These are phyloP conservation scores for Drosophila engyochracea DNA, from an alignment of 2,888 invertebrate genomes.

Conservation along the genomic window DNA sequence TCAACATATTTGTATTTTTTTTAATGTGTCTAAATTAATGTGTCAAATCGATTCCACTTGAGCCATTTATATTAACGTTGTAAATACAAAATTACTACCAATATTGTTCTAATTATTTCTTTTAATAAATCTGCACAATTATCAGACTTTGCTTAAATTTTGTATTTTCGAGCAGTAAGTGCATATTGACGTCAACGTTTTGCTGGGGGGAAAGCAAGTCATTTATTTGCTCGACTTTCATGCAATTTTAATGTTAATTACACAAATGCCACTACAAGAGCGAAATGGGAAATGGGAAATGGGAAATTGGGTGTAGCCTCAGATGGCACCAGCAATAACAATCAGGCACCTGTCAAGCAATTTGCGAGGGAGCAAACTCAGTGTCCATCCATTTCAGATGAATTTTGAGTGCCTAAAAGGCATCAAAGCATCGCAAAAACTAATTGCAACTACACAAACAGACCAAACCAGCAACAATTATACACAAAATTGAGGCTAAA, in stretches of 20 bases:
- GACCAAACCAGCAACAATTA: slow-evolving; percentile 73
- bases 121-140: neutral
- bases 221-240: slow-evolving; percentile 27
- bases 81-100: neutral
- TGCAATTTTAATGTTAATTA: slow-evolving; percentile 74
- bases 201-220: slow-evolving; percentile 1
- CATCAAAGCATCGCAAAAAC: slow-evolving; percentile 77
- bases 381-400: slow-evolving; percentile 64
- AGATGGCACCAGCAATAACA: slow-evolving; percentile 31
- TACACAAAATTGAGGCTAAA: slow-evolving; percentile 80
- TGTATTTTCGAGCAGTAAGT: neutral
- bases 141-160: neutral
- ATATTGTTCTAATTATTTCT: neutral
- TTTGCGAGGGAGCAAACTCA: slow-evolving; percentile 22
- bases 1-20: neutral
- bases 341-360: slow-evolving; percentile 53
- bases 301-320: slow-evolving; percentile 26
- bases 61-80: neutral
- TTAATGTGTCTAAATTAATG: neutral
- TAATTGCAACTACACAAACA: slow-evolving; percentile 74
- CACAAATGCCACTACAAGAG: slow-evolving; percentile 42
- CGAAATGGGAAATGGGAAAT: neutral
- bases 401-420: slow-evolving; percentile 78
- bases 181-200: slow-evolving; percentile 8
- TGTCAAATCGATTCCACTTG: too few species aligned